phyloP scores from a whole-genome alignment of 2,888 invertebrate genomes.

The Idaea straminata region DNA sequence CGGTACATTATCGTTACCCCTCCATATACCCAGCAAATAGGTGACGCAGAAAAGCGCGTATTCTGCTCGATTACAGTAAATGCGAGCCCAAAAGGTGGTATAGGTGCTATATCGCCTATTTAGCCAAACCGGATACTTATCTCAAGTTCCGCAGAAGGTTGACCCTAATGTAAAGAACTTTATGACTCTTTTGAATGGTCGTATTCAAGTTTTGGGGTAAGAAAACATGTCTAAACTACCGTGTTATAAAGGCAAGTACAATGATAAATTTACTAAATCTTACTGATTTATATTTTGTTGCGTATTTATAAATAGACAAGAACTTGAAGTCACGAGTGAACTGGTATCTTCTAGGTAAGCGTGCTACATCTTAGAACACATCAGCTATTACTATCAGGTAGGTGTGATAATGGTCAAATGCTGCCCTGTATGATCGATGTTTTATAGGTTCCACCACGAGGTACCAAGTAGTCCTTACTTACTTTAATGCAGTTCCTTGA shows the following conservation, averaged over 20 bases:
- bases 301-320: too few relatives aligned
- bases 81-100: not conserved
- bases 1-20: not conserved
- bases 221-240: not conserved
- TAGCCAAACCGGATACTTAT: not conserved
- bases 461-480: conserved; percentile 39
- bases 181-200: not conserved
- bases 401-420: too few relatives aligned
- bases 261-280: not conserved
- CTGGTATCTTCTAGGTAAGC: too few relatives aligned
- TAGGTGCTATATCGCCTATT: conserved; percentile 3
- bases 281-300: too few relatives aligned
- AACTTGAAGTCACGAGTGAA: too few relatives aligned
- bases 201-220: not conserved
- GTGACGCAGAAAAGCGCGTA: conserved; percentile 3
- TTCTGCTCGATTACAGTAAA: not conserved
- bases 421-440: too few relatives aligned
- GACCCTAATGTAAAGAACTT: not conserved
- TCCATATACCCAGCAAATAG: not conserved
- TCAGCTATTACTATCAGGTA: too few relatives aligned
- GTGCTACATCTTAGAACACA: too few relatives aligned
- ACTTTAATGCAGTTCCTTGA: conserved; percentile 92
- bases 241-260: not conserved
- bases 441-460: too few relatives aligned
- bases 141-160: not conserved